Percentiles rank a stretch among this genome's conserved stretches.
Evolutionary conservation across 2,888 invertebrate species (phyloP).

Genomic region (Xanthia togata): DNA sequence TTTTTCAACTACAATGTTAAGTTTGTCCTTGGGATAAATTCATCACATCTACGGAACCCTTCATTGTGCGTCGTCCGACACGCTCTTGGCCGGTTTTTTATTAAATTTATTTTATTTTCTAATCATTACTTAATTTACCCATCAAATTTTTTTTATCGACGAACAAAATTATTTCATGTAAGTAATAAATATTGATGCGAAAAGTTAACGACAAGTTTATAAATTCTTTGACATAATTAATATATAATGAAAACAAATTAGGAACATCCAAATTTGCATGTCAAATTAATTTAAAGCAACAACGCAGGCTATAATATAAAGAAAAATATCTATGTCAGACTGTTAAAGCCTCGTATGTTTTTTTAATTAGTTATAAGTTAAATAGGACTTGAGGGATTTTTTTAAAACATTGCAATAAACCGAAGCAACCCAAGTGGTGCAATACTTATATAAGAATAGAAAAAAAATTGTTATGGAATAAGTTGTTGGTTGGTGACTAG

Average conservation of each 20-base stretch:
- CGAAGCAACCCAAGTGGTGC: slow-evolving; percentile 4
- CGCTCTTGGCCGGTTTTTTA: background rate
- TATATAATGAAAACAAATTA: slow-evolving; percentile 29
- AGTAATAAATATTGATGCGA: slow-evolving; percentile 11
- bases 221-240: slow-evolving; percentile 23
- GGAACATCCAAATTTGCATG: slow-evolving; percentile 4
- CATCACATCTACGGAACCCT: no score
- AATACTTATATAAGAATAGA: background rate
- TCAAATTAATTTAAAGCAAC: background rate
- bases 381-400: background rate
- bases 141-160: slow-evolving; percentile 8
- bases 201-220: slow-evolving; percentile 30
- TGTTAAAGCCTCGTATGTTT: background rate
- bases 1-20: no score
- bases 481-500: background rate
- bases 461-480: background rate
- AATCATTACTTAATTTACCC: slow-evolving; percentile 15
- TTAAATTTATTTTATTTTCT: slow-evolving; percentile 7
- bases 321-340: background rate
- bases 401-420: background rate
- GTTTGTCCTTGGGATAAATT: no score
- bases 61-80: no score
- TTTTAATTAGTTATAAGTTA: background rate
- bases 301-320: background rate
- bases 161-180: background rate